A percentile compares a stretch with the other conserved stretches of the same genome.
Evolutionary conservation across 2,797 vertebrate species (phyloP).

Genomic region (Coracias cyanogaster): DNA sequence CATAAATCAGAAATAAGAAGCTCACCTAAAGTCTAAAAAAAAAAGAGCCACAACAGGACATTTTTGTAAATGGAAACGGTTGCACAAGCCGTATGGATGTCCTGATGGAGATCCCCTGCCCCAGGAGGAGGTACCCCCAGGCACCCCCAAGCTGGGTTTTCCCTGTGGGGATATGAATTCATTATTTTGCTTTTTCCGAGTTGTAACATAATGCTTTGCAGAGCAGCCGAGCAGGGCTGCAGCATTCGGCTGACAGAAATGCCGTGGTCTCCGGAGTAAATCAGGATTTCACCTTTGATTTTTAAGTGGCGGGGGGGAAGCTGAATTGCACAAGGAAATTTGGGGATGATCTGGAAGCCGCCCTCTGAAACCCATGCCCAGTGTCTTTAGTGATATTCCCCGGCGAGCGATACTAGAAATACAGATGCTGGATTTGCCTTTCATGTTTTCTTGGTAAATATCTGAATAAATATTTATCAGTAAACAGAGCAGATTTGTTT

Average conservation of each 20-base stretch:
- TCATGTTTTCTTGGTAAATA: constrained; percentile 40
- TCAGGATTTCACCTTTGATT: not conserved
- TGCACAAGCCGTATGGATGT: fast-evolving
- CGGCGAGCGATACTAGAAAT: not conserved
- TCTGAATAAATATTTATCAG: constrained; percentile 53
- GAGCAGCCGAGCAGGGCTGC: not conserved
- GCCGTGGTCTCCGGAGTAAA: not conserved
- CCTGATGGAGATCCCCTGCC: not conserved
- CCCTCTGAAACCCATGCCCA: not conserved
- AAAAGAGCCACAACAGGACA: not conserved
- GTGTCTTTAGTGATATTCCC: not conserved
- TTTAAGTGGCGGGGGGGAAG: fast-evolving
- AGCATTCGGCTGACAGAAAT: fast-evolving
- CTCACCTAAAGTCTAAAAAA: not conserved
- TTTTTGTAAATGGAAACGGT: not conserved
- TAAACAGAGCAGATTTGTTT: constrained; percentile 40
- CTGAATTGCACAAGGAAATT: not conserved
- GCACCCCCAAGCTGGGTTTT: not conserved
- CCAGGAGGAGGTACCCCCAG: not conserved
- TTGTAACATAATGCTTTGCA: not conserved
- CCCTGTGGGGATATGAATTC: not conserved
- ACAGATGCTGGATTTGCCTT: constrained; percentile 38
- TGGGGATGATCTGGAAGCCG: not conserved
- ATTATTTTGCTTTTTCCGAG: not conserved
- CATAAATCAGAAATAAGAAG: constrained; percentile 1